Evolutionary conservation across 1,140 invertebrate species (phyloP).

Genomic region (Frieseomelitta varia): DNA sequence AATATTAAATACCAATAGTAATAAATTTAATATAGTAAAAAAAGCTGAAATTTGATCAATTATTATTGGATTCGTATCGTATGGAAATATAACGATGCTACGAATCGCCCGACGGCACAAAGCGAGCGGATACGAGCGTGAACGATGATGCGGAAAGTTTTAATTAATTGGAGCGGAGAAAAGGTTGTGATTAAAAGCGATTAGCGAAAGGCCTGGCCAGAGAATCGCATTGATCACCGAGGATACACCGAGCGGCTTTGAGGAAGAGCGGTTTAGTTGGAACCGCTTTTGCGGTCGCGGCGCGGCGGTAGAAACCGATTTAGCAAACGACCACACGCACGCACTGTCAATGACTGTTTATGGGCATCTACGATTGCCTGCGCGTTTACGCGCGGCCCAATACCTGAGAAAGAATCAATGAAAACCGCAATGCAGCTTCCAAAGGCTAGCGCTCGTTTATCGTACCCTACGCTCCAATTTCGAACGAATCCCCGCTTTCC

Average conservation of each 20-base stretch:
- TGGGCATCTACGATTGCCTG: slow-evolving; percentile 26
- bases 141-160: not conserved
- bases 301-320: slow-evolving; percentile 59
- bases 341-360: slow-evolving; percentile 46
- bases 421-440: slow-evolving; percentile 2
- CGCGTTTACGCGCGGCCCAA: slow-evolving; percentile 25
- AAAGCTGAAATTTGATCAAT: too few relatives aligned
- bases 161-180: not conserved
- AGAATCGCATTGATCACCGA: slow-evolving; percentile 1
- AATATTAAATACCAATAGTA: too few relatives aligned
- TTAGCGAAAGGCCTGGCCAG: too few relatives aligned
- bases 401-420: slow-evolving; percentile 22
- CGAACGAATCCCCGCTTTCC: not conserved
- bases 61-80: too few relatives aligned
- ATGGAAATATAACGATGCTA: too few relatives aligned
- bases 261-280: slow-evolving; percentile 23
- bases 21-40: too few relatives aligned
- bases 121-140: not conserved
- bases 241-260: slow-evolving; percentile 45
- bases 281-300: slow-evolving; percentile 50
- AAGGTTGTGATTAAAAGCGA: not conserved
- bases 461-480: not conserved
- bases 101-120: not conserved
- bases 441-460: not conserved
- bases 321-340: slow-evolving; percentile 48